Percentiles rank a stretch among this genome's conserved stretches.
Evolutionary conservation across 2,113 vertebrate genomes (phyloP).

Genomic region (Penelope pileata): DNA sequence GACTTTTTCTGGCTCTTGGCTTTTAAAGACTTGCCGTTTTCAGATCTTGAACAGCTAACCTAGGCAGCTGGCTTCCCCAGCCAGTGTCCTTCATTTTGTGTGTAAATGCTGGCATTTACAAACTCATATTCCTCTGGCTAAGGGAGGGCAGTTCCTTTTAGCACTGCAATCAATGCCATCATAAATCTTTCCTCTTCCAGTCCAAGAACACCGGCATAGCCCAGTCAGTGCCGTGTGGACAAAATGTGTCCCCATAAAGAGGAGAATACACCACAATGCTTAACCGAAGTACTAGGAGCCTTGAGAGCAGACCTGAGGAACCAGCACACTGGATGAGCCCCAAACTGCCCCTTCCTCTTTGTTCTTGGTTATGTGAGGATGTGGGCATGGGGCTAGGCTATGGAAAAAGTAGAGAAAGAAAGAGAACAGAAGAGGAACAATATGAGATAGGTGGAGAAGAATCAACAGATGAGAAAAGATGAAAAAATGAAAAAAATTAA

Average conservation of each 20-base stretch:
- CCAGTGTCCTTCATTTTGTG: background rate
- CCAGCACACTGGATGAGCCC: background rate
- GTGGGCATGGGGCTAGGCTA: background rate
- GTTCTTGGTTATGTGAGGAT: background rate
- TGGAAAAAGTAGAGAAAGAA: background rate
- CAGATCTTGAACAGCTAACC: slow-evolving; percentile 25
- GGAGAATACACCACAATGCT: background rate
- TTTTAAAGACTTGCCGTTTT: slow-evolving; percentile 67
- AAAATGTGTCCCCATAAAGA: background rate
- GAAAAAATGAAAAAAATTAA: background rate
- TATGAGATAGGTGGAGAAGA: background rate
- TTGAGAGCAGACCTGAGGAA: background rate
- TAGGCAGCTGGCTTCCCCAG: slow-evolving; percentile 34
- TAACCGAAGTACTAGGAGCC: background rate
- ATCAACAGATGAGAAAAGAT: background rate
- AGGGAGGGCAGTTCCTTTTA: slow-evolving; percentile 51
- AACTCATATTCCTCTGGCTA: background rate
- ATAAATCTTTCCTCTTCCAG: slow-evolving; percentile 26
- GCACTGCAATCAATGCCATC: slow-evolving; percentile 13
- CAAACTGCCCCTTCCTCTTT: background rate
- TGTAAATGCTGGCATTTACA: background rate
- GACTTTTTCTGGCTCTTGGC: slow-evolving; percentile 69
- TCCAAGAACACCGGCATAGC: background rate
- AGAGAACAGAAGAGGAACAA: background rate
- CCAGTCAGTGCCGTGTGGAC: background rate